Evolutionary conservation across 2,888 invertebrate genomes (phyloP).

Genomic region (Eucera pruinosa): DNA sequence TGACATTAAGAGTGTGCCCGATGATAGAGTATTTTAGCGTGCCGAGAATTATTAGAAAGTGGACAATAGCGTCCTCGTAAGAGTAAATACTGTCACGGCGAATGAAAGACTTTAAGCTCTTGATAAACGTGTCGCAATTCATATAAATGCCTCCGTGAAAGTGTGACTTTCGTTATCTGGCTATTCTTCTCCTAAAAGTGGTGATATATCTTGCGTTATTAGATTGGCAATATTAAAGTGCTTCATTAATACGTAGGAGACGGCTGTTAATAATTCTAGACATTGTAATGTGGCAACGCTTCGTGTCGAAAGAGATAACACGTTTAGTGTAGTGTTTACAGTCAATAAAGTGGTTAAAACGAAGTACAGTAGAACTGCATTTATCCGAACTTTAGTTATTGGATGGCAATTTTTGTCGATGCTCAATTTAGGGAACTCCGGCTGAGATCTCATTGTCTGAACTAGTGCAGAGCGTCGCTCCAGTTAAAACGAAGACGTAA

Average conservation of each 20-base stretch:
- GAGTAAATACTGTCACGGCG: background rate
- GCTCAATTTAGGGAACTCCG: no score
- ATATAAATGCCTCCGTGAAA: background rate
- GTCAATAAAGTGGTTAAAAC: conserved; percentile 3
- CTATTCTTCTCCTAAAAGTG: background rate
- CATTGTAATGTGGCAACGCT: background rate
- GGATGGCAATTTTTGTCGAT: no score
- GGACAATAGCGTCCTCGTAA: background rate
- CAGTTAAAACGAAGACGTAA: no score
- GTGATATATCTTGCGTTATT: conserved; percentile 4
- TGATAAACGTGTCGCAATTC: conserved; percentile 5
- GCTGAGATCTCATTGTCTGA: no score
- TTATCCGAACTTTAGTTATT: no score
- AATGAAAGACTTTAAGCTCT: background rate
- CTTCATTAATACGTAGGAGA: background rate
- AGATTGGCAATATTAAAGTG: background rate
- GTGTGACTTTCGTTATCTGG: conserved; percentile 1
- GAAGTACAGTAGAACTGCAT: no score
- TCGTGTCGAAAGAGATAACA: conserved; percentile 5
- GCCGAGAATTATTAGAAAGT: conserved; percentile 27
- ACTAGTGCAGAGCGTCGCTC: no score
- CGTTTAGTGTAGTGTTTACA: no score
- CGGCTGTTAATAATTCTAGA: conserved; percentile 7
- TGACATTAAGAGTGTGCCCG: conserved; percentile 3
- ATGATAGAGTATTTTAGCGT: conserved; percentile 4